Conservation (phyloP, 1,140 invertebrate species). For the Leptinotarsa undecemlineata region DNA sequence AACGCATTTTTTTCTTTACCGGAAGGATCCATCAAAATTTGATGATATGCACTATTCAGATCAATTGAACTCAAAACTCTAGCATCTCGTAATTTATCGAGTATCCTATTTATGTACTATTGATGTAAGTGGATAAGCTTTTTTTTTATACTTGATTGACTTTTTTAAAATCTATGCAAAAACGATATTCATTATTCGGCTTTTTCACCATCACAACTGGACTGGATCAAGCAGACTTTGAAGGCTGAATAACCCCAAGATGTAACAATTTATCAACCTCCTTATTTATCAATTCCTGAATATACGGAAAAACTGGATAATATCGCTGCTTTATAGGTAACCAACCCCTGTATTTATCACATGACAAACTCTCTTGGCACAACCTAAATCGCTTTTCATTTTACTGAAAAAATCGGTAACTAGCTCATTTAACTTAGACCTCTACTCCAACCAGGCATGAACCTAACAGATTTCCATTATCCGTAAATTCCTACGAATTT, state of each 20-base stretch:
- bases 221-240: conserved; percentile 22
- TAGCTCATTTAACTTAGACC: background rate
- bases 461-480: conserved; percentile 4
- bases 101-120: conserved; percentile 33
- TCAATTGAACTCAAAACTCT: background rate
- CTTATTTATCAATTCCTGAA: conserved; percentile 35
- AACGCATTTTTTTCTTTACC: background rate
- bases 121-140: conserved; percentile 39
- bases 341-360: conserved; percentile 20
- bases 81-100: conserved; percentile 39
- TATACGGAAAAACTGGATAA: conserved; percentile 39
- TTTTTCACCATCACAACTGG: conserved; percentile 51
- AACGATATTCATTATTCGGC: conserved; percentile 43
- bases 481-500: conserved; percentile 20
- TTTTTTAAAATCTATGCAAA: conserved; percentile 52
- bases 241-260: conserved; percentile 21
- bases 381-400: conserved; percentile 12
- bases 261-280: conserved; percentile 28
- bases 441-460: background rate
- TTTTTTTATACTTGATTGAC: conserved; percentile 46
- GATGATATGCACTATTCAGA: conserved; percentile 1
- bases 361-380: conserved; percentile 12
- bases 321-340: conserved; percentile 42
- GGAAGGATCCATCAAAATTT: background rate
- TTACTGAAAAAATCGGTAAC: conserved; percentile 4